A percentile compares a stretch with the other conserved stretches of the same genome.
These are phyloP conservation scores for Dysmachus trigonus DNA, from an alignment of 2,888 invertebrate species.

Conservation along the genomic window DNA sequence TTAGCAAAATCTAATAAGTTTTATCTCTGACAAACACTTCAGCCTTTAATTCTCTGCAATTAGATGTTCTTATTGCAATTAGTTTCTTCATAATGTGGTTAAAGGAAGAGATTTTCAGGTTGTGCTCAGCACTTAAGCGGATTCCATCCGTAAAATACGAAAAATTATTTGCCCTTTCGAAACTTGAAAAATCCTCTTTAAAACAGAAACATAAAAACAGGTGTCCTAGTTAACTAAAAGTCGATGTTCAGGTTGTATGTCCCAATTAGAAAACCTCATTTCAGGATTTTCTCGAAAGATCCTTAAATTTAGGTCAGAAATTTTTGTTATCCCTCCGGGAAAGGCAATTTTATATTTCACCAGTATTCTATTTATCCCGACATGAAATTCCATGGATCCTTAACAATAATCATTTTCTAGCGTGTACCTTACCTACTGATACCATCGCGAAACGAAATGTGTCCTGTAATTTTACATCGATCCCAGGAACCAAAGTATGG, in stretches of 20 bases:
- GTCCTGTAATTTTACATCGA: not conserved
- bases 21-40: not conserved
- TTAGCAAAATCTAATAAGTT: not conserved
- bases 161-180: not conserved
- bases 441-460: not conserved
- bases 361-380: not conserved
- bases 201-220: not conserved
- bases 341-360: not conserved
- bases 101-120: not conserved
- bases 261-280: not conserved
- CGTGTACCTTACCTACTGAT: not conserved
- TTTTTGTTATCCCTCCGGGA: not conserved
- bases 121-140: not conserved
- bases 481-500: not conserved
- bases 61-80: not conserved
- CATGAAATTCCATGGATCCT: not conserved
- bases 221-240: not conserved
- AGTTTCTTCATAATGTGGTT: too few species aligned
- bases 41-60: not conserved
- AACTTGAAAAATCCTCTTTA: not conserved
- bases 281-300: not conserved
- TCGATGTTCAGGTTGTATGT: not conserved
- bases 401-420: not conserved
- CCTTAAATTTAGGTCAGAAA: not conserved
- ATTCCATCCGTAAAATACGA: not conserved